Evolutionary conservation across 2,797 vertebrate genomes (phyloP).

Genomic region (Manis crassicaudata): DNA sequence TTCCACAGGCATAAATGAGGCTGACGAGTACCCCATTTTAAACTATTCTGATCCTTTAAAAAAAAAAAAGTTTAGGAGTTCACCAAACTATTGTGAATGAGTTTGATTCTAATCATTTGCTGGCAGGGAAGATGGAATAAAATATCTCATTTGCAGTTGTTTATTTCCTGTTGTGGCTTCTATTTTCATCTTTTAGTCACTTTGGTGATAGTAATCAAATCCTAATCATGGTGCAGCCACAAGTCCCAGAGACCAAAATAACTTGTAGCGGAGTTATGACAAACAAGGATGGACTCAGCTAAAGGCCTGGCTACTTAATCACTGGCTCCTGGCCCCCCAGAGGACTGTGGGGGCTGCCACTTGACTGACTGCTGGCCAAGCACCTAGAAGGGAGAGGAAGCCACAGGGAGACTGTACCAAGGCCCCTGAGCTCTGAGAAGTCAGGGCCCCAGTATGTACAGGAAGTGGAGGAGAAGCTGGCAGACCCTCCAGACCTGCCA

Average conservation of each 20-base stretch:
- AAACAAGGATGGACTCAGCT: conserved; percentile 65
- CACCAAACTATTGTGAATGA: conserved; percentile 72
- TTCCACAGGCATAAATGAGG: not conserved
- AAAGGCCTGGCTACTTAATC: conserved; percentile 69
- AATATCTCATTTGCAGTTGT: conserved; percentile 77
- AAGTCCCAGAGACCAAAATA: conserved; percentile 75
- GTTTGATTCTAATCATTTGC: conserved; percentile 71
- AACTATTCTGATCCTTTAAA: conserved; percentile 33
- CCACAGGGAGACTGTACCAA: not conserved
- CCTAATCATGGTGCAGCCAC: conserved; percentile 62
- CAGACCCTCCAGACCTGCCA: not conserved
- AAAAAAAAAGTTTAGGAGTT: conserved; percentile 69
- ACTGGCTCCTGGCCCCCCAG: not conserved
- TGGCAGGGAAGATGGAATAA: conserved; percentile 75
- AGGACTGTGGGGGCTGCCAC: not conserved
- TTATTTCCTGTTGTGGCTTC: conserved; percentile 80
- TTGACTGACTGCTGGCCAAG: not conserved
- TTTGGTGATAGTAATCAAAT: conserved; percentile 68
- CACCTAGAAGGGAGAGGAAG: not conserved
- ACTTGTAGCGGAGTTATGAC: conserved; percentile 36
- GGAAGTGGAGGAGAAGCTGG: not conserved
- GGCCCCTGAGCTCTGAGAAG: not conserved
- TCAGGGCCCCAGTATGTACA: not conserved
- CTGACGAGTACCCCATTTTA: not conserved
- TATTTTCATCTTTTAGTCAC: conserved; percentile 80